Percentiles rank a stretch among this genome's conserved stretches.
Evolutionary conservation across 2,113 vertebrate genomes (phyloP).

Genomic region (Neopipo cinnamomea): DNA sequence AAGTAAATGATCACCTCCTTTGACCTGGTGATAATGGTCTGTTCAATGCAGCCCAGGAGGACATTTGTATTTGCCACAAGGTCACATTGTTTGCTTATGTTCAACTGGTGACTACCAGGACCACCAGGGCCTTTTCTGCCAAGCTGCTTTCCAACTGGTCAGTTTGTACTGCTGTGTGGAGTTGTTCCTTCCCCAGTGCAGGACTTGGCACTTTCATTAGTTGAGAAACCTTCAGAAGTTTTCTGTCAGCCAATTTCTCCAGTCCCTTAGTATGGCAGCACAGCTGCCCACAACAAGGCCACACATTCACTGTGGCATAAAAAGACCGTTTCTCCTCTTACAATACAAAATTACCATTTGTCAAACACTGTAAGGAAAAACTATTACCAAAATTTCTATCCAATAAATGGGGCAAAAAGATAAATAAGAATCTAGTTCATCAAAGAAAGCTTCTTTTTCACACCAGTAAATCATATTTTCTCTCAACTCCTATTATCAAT

Average conservation of each 20-base stretch:
- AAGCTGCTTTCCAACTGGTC: not conserved
- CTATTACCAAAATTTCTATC: not conserved
- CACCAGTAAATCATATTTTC: not conserved
- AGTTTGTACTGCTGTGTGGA: too few species aligned
- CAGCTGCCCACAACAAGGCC: not conserved
- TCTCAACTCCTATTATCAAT: not conserved
- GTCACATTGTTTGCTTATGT: too few species aligned
- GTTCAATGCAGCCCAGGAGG: not conserved
- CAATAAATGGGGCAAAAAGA: not conserved
- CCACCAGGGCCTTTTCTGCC: not conserved
- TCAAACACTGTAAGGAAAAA: not conserved
- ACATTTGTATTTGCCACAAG: not conserved
- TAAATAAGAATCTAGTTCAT: not conserved
- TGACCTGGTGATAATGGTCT: not conserved
- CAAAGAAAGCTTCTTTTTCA: not conserved
- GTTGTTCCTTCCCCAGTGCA: not conserved
- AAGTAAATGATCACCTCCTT: not conserved
- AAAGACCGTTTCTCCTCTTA: not conserved
- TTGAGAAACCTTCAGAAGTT: not conserved
- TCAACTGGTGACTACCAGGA: not conserved
- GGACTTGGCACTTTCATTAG: not conserved
- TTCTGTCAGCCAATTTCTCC: not conserved
- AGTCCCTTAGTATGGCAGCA: not conserved
- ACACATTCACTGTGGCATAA: not conserved
- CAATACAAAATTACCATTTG: not conserved